Base-by-base conservation (phyloP, 2,113 vertebrate species). In the Cavia porcellus region DNA sequence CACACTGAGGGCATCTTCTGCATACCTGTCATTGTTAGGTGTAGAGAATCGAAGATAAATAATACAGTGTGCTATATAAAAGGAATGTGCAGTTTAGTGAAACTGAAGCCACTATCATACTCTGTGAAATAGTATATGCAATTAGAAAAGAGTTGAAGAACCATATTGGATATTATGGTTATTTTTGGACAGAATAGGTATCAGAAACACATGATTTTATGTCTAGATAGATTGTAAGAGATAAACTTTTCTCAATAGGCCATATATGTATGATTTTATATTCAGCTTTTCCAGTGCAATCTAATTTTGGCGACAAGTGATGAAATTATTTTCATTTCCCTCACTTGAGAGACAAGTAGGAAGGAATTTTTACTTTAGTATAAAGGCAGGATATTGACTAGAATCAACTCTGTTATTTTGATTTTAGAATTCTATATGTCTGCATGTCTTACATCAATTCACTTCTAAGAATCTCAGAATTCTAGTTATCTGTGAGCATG, bases 181-280 rank as follows among this genome's bases (percentile, higher is more conserved):
- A 45, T n/a, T 70, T 85, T 62, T 85, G 4, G 30, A 62, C 22
- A 90, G 19, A 50, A 20, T 50, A 77, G 11, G 3, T 55, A 70
- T 52, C 47, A 87, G 15, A 75, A 84, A 90, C 66, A 38, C 55
- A 74, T 7, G 4, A 90, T 86, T 95, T 89, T 86, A 86, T 90
- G 35, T 50, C 38, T 32, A 47, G 2, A 22, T 7, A 50, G n/a
- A 57, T 50, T 88, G 3, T 17, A 89, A 89, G n/a, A 89, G 20
- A 75, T 70, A 25, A n/a, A 52, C 25, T n/a, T 79, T 80, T 7
- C 15, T 85, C 32, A 42, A 14, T 7, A 75, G 50, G 47, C 0
- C 59, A 90, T 42, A 25, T n/a, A 17, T 55, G 30, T 45, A 47
- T 68, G 52, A 62, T 50, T 80, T 75, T 52, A 42, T 75, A 75